Evolutionary conservation across 2,888 invertebrate species (phyloP).

Genomic region (Cloeon dipterum): DNA sequence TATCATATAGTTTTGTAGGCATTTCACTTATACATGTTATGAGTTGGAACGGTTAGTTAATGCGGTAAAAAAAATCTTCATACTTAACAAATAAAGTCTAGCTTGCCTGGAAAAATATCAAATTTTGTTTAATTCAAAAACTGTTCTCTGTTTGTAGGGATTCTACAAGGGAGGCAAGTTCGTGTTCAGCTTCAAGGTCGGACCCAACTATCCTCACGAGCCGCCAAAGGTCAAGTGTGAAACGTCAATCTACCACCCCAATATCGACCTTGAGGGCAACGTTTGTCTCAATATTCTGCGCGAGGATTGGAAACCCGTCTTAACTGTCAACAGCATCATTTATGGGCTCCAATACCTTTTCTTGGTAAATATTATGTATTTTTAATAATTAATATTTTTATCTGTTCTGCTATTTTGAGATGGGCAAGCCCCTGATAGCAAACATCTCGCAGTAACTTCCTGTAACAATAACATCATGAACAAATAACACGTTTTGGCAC

Average conservation of each 20-base stretch:
- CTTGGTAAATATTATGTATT: conserved; percentile 33
- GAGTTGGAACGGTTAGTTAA: too few species aligned
- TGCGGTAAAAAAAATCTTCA: too few species aligned
- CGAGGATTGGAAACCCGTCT: conserved; percentile 98
- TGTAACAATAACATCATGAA: too few species aligned
- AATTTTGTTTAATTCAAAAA: too few species aligned
- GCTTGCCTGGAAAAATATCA: too few species aligned
- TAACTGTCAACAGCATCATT: conserved; percentile 92
- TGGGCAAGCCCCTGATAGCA: too few species aligned
- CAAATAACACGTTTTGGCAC: too few species aligned
- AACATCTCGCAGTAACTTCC: too few species aligned
- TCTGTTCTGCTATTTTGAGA: too few species aligned
- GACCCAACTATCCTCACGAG: conserved; percentile 93
- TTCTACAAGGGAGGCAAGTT: conserved; percentile 89
- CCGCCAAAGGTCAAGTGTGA: conserved; percentile 98
- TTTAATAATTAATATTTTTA: neutral
- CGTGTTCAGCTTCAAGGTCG: conserved; percentile 92
- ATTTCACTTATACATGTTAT: too few species aligned
- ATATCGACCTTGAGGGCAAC: conserved; percentile 94
- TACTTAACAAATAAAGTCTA: too few species aligned
- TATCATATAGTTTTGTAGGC: too few species aligned
- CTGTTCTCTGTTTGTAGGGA: conserved; percentile 29
- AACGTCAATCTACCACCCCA: conserved; percentile 93
- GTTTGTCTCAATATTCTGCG: conserved; percentile 92
- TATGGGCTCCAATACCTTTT: conserved; percentile 95